Conservation (phyloP, 2,113 vertebrate genomes). For the Pteruthius melanotis region DNA sequence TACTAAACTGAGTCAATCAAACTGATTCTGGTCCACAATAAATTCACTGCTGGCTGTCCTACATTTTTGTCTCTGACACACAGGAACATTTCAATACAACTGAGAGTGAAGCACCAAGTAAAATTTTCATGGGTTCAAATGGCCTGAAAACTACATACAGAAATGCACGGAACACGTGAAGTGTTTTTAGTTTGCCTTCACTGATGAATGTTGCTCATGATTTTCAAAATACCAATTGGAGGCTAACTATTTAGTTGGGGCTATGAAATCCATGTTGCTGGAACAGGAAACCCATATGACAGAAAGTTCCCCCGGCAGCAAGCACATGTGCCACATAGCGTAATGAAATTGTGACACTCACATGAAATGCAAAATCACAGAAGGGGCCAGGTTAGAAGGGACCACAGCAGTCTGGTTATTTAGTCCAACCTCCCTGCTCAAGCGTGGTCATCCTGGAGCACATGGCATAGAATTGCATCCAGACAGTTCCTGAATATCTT, state of each 20-base stretch:
- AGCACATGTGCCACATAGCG: fast-evolving
- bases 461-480: not conserved
- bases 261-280: not conserved
- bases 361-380: not conserved
- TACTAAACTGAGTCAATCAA: not conserved
- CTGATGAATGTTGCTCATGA: fast-evolving
- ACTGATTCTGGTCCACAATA: not conserved
- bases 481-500: not conserved
- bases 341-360: fast-evolving
- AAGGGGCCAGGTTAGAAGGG: not conserved
- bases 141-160: not conserved
- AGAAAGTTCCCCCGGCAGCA: not conserved
- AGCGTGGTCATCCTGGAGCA: not conserved
- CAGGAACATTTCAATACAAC: not conserved
- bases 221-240: not conserved
- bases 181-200: not conserved
- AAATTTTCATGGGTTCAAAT: not conserved
- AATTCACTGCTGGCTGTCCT: not conserved
- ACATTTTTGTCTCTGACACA: not conserved
- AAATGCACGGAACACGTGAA: not conserved
- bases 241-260: not conserved
- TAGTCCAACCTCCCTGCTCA: not conserved
- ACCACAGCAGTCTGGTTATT: not conserved
- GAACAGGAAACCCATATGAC: not conserved
- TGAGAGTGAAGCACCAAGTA: not conserved